Evolutionary conservation across 53 echinoderm and acorn worm species (phyloP), one percentile per base, ranked within the genome.

Genomic region (Apostichopus leukothele): DNA sequence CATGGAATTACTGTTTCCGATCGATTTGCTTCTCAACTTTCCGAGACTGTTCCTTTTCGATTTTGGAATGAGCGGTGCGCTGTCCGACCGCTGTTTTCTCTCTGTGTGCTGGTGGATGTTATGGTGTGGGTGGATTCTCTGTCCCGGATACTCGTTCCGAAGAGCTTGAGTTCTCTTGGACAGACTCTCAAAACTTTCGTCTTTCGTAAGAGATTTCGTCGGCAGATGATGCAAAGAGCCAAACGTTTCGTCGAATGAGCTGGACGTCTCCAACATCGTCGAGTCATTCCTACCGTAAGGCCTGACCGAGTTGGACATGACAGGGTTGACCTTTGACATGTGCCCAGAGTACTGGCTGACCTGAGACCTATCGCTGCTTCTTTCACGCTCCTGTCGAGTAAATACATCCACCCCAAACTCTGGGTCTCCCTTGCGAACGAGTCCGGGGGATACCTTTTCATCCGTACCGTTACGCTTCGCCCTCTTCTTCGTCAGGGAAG

Each of bases 21-120:
- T 71, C 1, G 73, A 71, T 51, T 22, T 87, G 22, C 88, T 87
- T 51, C 88, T 87, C 60, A 51, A 20, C 21, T 75, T 87, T 52
- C 88, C 11, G 5, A 63, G 85, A 50, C 85, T 50, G 50, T 53
- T n/a, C 12, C 88, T 53, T 52, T 73, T 73, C 0, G 9, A 3
- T 78, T 89, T 89, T 13, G 89, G 89, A 25, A 89, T 71, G 16
- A 89, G 66, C 5, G 89, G 78, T 18, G 89, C 89, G 25, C 78
- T 60, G 79, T 89, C 89, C 0, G 77, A 60, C 16, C 77, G 57
- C 22, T 25, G 10, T 10, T 89, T 78, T 9, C 16, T 60, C 78
- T 27, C 50, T 19, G 54, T 16, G 3, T 25, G 8, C 81, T 81
- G 39, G 22, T 22, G 6, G 53, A 22, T 14, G 23, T 9, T 75